Conservation (phyloP, 2,113 vertebrate species). For the Oxyura jamaicensis region DNA sequence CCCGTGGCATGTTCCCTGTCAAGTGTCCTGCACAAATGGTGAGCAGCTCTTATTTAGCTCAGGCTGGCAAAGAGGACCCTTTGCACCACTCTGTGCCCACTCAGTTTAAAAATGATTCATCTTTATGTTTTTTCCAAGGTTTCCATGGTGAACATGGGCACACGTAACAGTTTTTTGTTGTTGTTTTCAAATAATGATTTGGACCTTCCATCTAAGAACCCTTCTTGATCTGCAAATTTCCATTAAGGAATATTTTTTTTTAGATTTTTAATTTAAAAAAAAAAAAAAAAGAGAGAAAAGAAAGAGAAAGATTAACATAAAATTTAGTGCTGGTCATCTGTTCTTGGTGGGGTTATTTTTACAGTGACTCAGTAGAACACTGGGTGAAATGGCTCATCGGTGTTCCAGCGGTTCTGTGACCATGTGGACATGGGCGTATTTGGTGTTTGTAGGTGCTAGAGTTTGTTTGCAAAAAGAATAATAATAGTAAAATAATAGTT, state of each 20-base stretch:
- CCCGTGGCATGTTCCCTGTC: rapidly evolving
- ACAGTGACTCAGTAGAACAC: slow-evolving; percentile 50
- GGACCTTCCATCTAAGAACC: background rate
- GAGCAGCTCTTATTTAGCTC: background rate
- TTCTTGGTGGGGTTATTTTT: slow-evolving; percentile 64
- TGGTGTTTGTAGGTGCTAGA: slow-evolving; percentile 1
- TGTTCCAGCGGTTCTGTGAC: background rate
- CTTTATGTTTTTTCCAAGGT: slow-evolving; percentile 49
- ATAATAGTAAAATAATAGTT: background rate
- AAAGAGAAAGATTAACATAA: background rate
- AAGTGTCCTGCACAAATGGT: rapidly evolving
- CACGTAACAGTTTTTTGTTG: background rate
- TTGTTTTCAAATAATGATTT: slow-evolving; percentile 6
- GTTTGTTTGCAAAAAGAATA: slow-evolving; percentile 1
- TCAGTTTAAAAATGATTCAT: slow-evolving; percentile 52
- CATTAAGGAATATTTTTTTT: background rate
- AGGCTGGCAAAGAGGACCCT: slow-evolving; percentile 27
- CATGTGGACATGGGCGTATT: background rate
- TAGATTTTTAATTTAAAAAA: background rate
- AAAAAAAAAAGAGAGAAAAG: background rate
- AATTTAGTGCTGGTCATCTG: slow-evolving; percentile 32
- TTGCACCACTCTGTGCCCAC: slow-evolving; percentile 18
- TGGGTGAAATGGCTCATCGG: slow-evolving; percentile 30
- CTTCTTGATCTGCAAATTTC: background rate
- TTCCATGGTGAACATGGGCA: slow-evolving; percentile 26